Evolutionary conservation across 2,113 vertebrate species (phyloP).

Genomic region (Cranoglanis bouderius): DNA sequence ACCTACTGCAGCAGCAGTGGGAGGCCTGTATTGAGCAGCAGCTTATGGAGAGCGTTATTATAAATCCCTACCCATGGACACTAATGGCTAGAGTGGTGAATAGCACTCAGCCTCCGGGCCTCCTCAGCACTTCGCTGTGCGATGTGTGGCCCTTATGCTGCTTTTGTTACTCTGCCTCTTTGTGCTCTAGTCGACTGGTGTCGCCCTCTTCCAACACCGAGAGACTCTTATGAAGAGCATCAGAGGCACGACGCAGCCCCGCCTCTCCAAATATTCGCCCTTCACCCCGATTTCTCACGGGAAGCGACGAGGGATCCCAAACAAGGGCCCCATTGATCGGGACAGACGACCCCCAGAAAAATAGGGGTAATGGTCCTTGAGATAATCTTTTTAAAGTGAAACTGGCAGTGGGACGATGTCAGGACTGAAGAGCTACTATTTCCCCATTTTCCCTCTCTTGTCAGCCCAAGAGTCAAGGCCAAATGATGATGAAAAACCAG

Average conservation of each 20-base stretch:
- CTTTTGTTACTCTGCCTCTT: constrained; percentile 40
- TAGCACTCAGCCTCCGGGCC: constrained; percentile 31
- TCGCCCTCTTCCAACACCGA: neutral
- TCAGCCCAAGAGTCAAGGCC: constrained; percentile 21
- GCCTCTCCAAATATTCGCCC: constrained; percentile 15
- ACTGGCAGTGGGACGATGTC: constrained; percentile 22
- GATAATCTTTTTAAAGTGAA: constrained; percentile 50
- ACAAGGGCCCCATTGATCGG: constrained; percentile 53
- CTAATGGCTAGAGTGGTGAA: constrained; percentile 33
- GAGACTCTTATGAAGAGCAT: constrained; percentile 26
- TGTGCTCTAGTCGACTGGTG: constrained; percentile 14
- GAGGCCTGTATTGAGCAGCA: neutral
- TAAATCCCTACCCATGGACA: constrained; percentile 41
- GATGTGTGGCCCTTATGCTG: constrained; percentile 20
- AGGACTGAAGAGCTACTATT: constrained; percentile 2
- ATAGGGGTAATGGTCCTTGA: constrained; percentile 58
- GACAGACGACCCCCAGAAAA: constrained; percentile 43
- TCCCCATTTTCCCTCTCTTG: constrained; percentile 20
- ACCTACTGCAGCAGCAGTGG: neutral
- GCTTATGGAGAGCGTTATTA: constrained; percentile 42
- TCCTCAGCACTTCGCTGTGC: neutral
- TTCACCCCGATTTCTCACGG: constrained; percentile 53
- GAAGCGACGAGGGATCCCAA: constrained; percentile 39
- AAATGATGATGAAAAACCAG: neutral
- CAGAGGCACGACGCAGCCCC: constrained; percentile 12